Percentiles rank a stretch among this genome's conserved stretches.
Evolutionary conservation across 2,797 vertebrate genomes (phyloP).

Genomic region (Podarcis siculus): DNA sequence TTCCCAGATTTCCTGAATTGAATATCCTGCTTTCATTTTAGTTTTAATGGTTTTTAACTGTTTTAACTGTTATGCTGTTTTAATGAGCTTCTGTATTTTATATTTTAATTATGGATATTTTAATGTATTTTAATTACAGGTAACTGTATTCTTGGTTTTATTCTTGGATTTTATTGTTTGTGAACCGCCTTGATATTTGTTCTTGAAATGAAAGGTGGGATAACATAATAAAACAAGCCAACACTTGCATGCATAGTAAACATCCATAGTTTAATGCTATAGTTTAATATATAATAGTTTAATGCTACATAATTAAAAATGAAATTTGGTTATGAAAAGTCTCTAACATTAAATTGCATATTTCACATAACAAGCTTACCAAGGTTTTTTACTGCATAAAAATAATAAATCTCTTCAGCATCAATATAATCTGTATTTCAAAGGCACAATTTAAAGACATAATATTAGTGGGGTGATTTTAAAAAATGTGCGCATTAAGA

Average conservation of each 20-base stretch:
- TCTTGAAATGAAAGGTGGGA: no score
- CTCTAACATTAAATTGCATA: slow-evolving; percentile 1
- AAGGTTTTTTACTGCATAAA: slow-evolving; percentile 19
- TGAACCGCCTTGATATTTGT: no score
- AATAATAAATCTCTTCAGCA: slow-evolving; percentile 27
- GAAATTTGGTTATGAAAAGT: slow-evolving; percentile 10
- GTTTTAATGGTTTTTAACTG: no score
- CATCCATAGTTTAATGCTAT: slow-evolving; percentile 25
- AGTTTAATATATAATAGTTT: slow-evolving; percentile 16
- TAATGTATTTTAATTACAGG: no score
- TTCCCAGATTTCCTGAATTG: no score
- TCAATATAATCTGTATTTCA: slow-evolving; percentile 21
- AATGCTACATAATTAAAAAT: slow-evolving; percentile 27
- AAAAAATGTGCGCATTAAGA: neutral
- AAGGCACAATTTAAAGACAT: neutral
- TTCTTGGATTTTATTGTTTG: no score
- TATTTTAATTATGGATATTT: no score
- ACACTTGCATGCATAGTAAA: slow-evolving; percentile 26
- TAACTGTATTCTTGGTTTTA: no score
- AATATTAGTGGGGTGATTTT: slow-evolving; percentile 26
- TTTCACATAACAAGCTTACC: slow-evolving; percentile 22
- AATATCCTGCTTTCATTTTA: no score
- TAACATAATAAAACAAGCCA: neutral
- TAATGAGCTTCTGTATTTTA: no score
- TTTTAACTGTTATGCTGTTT: no score